Evolutionary conservation across 30 jellyfish, hydroid and myxozoan genomes (phyloP), one percentile per base, ranked within the genome.

Genomic region (Aurelia sp.): DNA sequence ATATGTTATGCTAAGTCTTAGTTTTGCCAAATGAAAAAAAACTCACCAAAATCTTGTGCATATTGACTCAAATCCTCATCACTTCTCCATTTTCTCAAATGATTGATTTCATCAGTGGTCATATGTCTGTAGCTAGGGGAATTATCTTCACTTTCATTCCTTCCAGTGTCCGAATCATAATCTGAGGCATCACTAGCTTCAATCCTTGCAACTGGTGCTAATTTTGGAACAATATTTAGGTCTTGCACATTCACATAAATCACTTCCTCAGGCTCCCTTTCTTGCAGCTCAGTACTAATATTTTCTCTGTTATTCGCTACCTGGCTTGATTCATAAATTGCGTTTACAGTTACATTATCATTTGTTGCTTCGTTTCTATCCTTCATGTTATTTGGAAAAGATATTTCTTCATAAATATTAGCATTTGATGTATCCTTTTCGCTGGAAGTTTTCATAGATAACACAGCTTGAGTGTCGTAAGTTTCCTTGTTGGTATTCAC

Each of bases 71-170:
- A 59, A 51, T 84, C 96, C 31, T 91, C 97, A 78, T 91, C 98
- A 79, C 96, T 85, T 62, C 88, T 75, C 97, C 92, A 79, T 64
- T 77, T 88, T 61, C 91, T 78, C 48, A 93, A 47, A 16, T 60
- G 62, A n/a, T 84, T 83, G 59, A 86, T 86, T 78, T 93, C 97
- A 63, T 93, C 98, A 40, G 69, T 53, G 35, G 98, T 88, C 97
- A 93, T 88, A 24, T 82, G 96, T 61, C 97, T 72, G 78, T 76
- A 93, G 53, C 63, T 51, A 13, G 97, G 94, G 6, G 85, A 30
- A 38, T 88, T 96, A 4, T 69, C 81, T 33, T 74, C 89, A 24
- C 62, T 80, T 33, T 88, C 78, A 20, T 63, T 41, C 18, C 90
- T 30, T 5, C 80, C 90, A 44, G 69, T 44, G 65, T 84, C 88